phyloP scores from a whole-genome alignment of 1,140 invertebrate species.

The Drosophila nannoptera region DNA sequence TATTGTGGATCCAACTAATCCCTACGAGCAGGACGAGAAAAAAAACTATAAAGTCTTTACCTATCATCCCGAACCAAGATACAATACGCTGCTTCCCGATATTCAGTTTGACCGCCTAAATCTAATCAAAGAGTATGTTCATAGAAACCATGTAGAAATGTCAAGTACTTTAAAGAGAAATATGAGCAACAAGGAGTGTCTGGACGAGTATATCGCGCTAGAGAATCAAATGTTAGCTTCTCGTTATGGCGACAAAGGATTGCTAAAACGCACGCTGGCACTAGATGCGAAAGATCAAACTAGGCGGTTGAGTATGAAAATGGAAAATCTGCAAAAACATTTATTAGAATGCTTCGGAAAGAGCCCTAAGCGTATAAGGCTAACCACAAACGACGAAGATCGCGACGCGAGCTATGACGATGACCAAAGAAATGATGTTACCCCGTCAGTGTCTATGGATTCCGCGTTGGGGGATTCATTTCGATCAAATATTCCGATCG shows the following conservation, averaged over 20 bases:
- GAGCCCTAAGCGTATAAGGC: slow-evolving; percentile 4
- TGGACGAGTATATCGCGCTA: slow-evolving; percentile 61
- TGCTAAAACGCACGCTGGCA: background rate
- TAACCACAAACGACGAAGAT: background rate
- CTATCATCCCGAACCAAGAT: slow-evolving; percentile 71
- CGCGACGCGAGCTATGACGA: background rate
- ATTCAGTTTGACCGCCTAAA: slow-evolving; percentile 71
- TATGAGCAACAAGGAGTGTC: slow-evolving; percentile 56
- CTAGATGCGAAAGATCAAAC: background rate
- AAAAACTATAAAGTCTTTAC: slow-evolving; percentile 75
- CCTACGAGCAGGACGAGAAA: slow-evolving; percentile 67
- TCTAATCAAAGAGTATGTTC: slow-evolving; percentile 71
- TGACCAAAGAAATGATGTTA: slow-evolving; percentile 2
- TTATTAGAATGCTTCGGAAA: background rate
- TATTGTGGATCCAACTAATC: slow-evolving; percentile 66
- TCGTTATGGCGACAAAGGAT: slow-evolving; percentile 48
- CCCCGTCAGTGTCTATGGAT: slow-evolving; percentile 12
- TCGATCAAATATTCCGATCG: background rate
- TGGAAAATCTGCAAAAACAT: slow-evolving; percentile 29
- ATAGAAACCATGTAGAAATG: slow-evolving; percentile 51
- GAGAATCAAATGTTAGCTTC: slow-evolving; percentile 70
- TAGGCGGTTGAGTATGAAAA: background rate
- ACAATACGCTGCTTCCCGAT: slow-evolving; percentile 71
- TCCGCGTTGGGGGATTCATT: slow-evolving; percentile 35
- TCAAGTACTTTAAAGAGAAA: slow-evolving; percentile 40